These are phyloP conservation scores for Dermatemys mawii DNA, from an alignment of 2,113 vertebrate species.

Conservation along the genomic window DNA sequence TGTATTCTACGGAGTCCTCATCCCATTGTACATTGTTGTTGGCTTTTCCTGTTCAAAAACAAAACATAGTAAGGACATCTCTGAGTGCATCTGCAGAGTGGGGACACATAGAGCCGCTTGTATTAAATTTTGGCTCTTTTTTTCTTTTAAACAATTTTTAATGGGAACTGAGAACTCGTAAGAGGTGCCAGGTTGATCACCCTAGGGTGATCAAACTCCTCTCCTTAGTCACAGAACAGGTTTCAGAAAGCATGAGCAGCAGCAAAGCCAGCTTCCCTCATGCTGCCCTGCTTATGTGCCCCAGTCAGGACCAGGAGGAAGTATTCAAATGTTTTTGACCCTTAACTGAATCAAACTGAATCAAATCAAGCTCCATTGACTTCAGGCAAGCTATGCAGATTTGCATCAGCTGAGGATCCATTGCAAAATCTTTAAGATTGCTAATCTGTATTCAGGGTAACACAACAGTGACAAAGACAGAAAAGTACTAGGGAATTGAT, in stretches of 20 bases:
- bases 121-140: neutral
- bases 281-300: rapidly evolving
- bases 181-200: neutral
- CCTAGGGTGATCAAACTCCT: rapidly evolving
- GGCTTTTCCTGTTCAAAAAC: slow-evolving; percentile 88
- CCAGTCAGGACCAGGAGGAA: neutral
- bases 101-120: neutral
- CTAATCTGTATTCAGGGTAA: neutral
- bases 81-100: neutral
- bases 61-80: slow-evolving; percentile 65
- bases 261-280: neutral
- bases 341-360: neutral
- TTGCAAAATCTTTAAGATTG: neutral
- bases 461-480: neutral
- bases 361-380: neutral
- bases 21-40: slow-evolving; percentile 95
- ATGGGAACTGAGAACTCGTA: rapidly evolving
- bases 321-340: neutral
- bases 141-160: neutral
- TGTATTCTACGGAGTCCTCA: slow-evolving; percentile 90
- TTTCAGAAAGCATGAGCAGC: neutral
- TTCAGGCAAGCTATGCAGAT: rapidly evolving
- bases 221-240: neutral
- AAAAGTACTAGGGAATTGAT: neutral
- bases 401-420: neutral